These are phyloP conservation scores for Sardina pilchardus DNA, from an alignment of 2,113 vertebrate species.

Conservation along the genomic window DNA sequence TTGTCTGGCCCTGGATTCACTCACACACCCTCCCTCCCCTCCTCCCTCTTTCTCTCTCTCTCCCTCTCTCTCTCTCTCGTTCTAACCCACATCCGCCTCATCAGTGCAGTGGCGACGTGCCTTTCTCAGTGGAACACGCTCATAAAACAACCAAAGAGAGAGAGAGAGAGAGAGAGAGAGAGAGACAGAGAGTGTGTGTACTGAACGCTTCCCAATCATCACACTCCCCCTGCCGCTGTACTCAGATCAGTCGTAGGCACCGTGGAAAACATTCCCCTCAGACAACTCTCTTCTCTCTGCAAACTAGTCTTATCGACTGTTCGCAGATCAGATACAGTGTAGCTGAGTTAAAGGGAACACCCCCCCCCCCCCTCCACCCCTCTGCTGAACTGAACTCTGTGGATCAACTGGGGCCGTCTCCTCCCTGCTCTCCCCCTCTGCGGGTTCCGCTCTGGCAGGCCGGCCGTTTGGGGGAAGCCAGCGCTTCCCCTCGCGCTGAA, in stretches of 20 bases:
- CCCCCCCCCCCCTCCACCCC: too few species aligned
- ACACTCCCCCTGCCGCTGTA: not conserved
- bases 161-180: not conserved
- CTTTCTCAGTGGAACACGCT: not conserved
- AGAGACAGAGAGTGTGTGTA: too few species aligned
- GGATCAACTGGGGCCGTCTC: not conserved
- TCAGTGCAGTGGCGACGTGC: not conserved
- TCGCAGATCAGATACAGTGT: not conserved
- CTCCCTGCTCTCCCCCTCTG: not conserved
- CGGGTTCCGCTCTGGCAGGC: not conserved
- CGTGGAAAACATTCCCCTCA: not conserved
- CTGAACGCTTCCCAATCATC: not conserved
- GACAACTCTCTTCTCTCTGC: not conserved
- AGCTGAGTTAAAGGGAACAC: not conserved
- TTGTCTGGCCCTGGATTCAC: slow-evolving; percentile 32
- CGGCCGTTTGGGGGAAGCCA: not conserved
- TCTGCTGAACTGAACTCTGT: not conserved
- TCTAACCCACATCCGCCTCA: not conserved
- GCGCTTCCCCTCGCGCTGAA: not conserved
- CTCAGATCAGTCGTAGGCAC: not conserved
- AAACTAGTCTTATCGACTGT: not conserved
- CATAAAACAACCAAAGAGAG: not conserved
- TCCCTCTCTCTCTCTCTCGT: not conserved
- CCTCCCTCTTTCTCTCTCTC: not conserved
- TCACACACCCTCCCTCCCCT: slow-evolving; percentile 57